Evolutionary conservation across 2,113 vertebrate species (phyloP).

Genomic region (Anolis carolinensis): DNA sequence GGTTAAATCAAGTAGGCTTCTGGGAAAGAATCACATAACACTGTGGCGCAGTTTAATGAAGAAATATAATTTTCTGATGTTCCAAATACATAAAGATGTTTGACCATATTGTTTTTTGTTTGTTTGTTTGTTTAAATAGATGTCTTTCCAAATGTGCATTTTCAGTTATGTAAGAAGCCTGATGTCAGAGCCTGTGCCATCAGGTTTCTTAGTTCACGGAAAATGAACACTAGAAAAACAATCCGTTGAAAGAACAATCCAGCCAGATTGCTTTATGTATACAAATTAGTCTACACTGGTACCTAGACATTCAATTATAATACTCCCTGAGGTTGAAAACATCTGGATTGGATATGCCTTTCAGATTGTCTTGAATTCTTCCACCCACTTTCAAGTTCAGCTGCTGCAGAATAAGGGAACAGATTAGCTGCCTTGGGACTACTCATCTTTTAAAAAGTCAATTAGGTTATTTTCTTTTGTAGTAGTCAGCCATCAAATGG

Average conservation of each 20-base stretch:
- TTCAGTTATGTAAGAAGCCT: not conserved
- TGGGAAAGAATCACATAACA: not conserved
- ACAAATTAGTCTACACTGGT: slow-evolving; percentile 9
- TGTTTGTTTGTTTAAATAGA: not conserved
- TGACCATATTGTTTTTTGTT: not conserved
- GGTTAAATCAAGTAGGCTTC: not conserved
- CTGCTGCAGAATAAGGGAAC: not conserved
- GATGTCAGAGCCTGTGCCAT: slow-evolving; percentile 1
- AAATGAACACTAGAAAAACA: not conserved
- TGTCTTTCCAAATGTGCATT: not conserved
- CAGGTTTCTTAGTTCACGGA: not conserved
- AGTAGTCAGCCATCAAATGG: not conserved
- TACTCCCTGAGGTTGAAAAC: not conserved
- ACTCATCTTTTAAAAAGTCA: slow-evolving; percentile 27
- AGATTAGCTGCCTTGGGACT: slow-evolving; percentile 10
- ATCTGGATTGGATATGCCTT: slow-evolving; percentile 5
- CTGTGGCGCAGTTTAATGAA: not conserved
- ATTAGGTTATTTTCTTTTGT: slow-evolving; percentile 31
- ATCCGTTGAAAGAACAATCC: not conserved
- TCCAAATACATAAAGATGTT: not conserved
- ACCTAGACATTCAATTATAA: slow-evolving; percentile 16
- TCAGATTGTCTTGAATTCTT: not conserved
- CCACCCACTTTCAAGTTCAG: not conserved
- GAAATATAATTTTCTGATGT: not conserved
- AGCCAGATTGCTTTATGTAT: not conserved